Percentiles rank a stretch among this genome's conserved stretches.
phyloP scores from a whole-genome alignment of 35 echinoderm and acorn worm genomes.

The Chiridota heheva region DNA sequence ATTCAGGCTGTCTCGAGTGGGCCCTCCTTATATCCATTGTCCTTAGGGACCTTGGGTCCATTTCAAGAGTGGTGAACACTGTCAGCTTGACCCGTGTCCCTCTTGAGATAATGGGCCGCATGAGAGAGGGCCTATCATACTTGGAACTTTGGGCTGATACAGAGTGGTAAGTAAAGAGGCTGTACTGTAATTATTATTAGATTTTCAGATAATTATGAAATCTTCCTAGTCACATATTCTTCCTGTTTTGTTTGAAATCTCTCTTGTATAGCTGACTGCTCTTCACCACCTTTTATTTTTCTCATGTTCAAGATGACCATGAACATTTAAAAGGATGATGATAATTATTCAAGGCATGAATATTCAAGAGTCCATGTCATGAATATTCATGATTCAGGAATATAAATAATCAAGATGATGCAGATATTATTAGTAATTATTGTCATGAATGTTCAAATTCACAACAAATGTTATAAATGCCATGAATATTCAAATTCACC shows the following conservation, averaged over 20 bases:
- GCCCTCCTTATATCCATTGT: constrained; percentile 70
- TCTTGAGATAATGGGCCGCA: constrained; percentile 77
- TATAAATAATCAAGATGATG: too few species aligned
- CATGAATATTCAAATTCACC: too few species aligned
- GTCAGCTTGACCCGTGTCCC: constrained; percentile 70
- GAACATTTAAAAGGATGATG: neutral
- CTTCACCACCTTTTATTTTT: neutral
- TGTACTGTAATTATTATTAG: neutral
- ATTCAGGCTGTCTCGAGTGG: constrained; percentile 90
- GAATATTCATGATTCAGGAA: too few species aligned
- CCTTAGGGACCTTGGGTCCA: constrained; percentile 60
- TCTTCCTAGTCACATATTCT: neutral
- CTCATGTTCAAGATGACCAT: neutral
- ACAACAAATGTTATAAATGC: too few species aligned
- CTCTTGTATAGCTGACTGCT: neutral
- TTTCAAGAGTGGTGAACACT: constrained; percentile 77
- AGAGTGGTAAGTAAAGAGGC: constrained; percentile 71
- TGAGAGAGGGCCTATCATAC: constrained; percentile 88
- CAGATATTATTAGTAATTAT: too few species aligned
- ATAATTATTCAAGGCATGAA: neutral
- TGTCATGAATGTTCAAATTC: too few species aligned
- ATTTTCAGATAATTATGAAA: neutral
- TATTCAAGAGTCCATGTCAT: too few species aligned
- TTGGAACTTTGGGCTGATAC: constrained; percentile 90
- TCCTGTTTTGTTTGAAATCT: neutral